Base-by-base conservation (phyloP, 2,797 vertebrate genomes). In the Lindbergichthys nudifrons region DNA sequence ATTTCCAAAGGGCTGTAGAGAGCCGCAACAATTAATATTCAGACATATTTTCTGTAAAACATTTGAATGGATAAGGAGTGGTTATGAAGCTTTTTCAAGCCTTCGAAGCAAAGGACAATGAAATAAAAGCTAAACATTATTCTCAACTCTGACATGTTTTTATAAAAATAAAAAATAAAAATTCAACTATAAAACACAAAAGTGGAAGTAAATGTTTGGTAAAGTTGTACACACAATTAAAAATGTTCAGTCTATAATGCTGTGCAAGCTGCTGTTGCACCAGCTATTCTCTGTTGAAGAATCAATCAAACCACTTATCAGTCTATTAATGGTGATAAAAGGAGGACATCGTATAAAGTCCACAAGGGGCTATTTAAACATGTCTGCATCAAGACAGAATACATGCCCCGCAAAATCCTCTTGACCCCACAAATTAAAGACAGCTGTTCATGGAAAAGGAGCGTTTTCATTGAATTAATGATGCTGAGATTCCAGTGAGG, bases 1-100 rank as follows among this genome's bases (percentile, higher is more conserved):
- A 8, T 74, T 43, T 16, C 43, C 21, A 30, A 43, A 0, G 51
- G 68, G 30, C 21, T 80, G 69, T 45, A 53, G 46, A 74, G 62
- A 70, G 62, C 42, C 47, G 36, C 7, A 65, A 42, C 30, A 58
- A 48, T 82, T 82, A 53, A 78, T 67, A 76, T 77, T 59, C 74
- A 69, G 42, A 45, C 43, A 70, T 59, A 64, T 76, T 76, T 77
- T 65, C 62, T 51, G 65, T 59, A 19, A 70, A 69, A 69, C 58
- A 50, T 42, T 75, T 65, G n/a, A 83, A 63, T 32, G 32, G 66
- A 62, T 54, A 64, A 65, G 62, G 39, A 53, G 36, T 3, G 15
- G 77, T 78, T 32, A 39, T 26, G 7, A 47, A 14, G 13, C 46
- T 36, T 67, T 77, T 56, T 48, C 18, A 61, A 62, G 36, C 15